Evolutionary conservation across 1,140 invertebrate species (phyloP).

Genomic region (Steinernema feltiae): DNA sequence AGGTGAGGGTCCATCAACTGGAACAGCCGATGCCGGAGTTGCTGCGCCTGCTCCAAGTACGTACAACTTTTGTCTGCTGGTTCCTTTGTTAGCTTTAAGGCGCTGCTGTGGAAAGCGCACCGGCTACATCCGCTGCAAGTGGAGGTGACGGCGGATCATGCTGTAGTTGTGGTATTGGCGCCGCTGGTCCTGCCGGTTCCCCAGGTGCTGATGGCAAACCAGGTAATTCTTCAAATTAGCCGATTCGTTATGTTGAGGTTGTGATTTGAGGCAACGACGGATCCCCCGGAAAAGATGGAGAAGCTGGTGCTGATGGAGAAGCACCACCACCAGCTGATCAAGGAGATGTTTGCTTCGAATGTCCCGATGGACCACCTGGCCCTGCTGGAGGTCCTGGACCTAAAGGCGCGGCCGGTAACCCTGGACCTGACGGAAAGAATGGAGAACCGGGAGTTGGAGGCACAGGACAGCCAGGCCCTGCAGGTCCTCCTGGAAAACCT

Average conservation of each 20-base stretch:
- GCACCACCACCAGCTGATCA: slow-evolving; percentile 19
- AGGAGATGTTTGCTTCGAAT: slow-evolving; percentile 24
- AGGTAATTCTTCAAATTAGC: slow-evolving; percentile 17
- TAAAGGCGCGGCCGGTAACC: slow-evolving; percentile 28
- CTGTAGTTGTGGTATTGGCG: slow-evolving; percentile 30
- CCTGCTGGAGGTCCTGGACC: slow-evolving; percentile 21
- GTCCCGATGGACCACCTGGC: slow-evolving; percentile 26
- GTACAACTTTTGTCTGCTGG: too few relatives aligned
- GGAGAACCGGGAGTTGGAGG: neutral
- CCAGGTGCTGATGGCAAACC: slow-evolving; percentile 21
- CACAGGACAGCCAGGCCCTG: slow-evolving; percentile 25
- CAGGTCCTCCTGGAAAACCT: slow-evolving; percentile 27
- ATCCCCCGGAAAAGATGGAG: slow-evolving; percentile 17
- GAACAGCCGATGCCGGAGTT: neutral
- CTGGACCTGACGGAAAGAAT: slow-evolving; percentile 28
- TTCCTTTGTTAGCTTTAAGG: too few relatives aligned
- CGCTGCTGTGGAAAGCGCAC: neutral
- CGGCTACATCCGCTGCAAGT: neutral
- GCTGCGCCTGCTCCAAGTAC: neutral
- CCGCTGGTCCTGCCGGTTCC: slow-evolving; percentile 5
- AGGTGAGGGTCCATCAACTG: neutral
- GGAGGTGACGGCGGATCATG: slow-evolving; percentile 18
- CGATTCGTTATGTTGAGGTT: too few relatives aligned
- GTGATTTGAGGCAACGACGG: slow-evolving; percentile 19
- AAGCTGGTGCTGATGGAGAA: slow-evolving; percentile 14